Percentiles rank a stretch among this genome's conserved stretches.
Conservation (phyloP, 2,888 invertebrate species). For the Nematopogon swammerdamellus region DNA sequence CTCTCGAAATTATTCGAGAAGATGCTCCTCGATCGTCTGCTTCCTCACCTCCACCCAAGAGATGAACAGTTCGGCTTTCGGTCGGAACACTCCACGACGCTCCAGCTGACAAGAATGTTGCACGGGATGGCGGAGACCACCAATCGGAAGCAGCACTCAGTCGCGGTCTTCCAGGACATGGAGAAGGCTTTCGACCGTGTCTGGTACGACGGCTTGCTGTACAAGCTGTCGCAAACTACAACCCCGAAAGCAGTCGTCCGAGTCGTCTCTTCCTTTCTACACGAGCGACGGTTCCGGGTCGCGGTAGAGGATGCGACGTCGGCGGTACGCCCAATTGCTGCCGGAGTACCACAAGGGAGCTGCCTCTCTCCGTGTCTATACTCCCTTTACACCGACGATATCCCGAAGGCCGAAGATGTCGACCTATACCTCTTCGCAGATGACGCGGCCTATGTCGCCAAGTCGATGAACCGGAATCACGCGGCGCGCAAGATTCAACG, state of each 20-base stretch:
- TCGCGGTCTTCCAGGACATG: constrained; percentile 16
- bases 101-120: constrained; percentile 14
- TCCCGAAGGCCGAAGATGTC: constrained; percentile 6
- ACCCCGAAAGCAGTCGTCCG: constrained; percentile 6
- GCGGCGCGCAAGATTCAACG: constrained; percentile 8
- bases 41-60: too few species aligned
- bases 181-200: constrained; percentile 19
- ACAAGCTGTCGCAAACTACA: constrained; percentile 2
- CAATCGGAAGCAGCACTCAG: constrained; percentile 10
- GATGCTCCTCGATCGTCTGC: too few species aligned
- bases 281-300: constrained; percentile 14
- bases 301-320: constrained; percentile 10
- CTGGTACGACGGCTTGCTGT: constrained; percentile 15
- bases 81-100: not conserved
- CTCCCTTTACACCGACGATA: constrained; percentile 14
- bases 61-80: too few species aligned
- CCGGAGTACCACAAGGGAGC: too few species aligned
- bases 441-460: constrained; percentile 5
- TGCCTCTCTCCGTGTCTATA: too few species aligned
- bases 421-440: constrained; percentile 12
- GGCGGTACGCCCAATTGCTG: constrained; percentile 6
- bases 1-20: too few species aligned
- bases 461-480: constrained; percentile 12
- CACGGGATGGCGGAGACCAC: constrained; percentile 8
- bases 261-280: constrained; percentile 14